Base-by-base conservation (phyloP, 2,113 vertebrate genomes). In the Cavia aperea region DNA sequence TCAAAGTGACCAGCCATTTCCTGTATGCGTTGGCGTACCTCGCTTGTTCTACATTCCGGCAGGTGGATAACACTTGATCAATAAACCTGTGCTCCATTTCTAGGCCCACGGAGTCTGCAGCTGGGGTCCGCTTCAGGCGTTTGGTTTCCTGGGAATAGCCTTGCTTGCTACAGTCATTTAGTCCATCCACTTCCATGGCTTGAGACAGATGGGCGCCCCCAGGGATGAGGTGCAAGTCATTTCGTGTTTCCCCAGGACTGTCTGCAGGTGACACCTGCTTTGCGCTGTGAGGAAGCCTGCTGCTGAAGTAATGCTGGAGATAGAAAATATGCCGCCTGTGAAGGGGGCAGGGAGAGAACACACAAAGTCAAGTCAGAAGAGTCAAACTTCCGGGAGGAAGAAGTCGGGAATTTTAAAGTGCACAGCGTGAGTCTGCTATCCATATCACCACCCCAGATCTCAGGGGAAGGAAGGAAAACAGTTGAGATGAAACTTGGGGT, bases 1-100 rank as follows among this genome's bases (percentile, higher is more conserved):
- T 97, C 93, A 99, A 97, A 0, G 97, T 98, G 93, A 98, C 98
- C 94, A 99, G 97, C 99, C 99, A 99, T 97, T 99, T 99, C 91
- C 96, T 98, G 95, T 99, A 99, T 33, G 98, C 98, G 90, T 97
- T 96, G 85, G 99, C 99, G 95, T 99, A 99, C 91, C 98, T 98
- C 96, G 97, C 98, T 97, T 99, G 99, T 95, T 99, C 98, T 0
- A 91, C 96, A 81, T 98, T 98, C 84, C 97, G 97, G 94, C 98
- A 98, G 72, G 96, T 96, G 75, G 98, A 98, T 94, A 99, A 96
- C 62, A 99, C 91, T 73, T 97, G 92, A 92, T 98, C 98, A 29
- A 99, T 97, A 93, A 99, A 99, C 70, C 43, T 96, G 95, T 98
- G 98, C 96, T 99, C 99, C 33, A 98, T 97, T 94, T 98, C 97